Conservation (phyloP, 92 coral and sea anemone genomes). For the Pocillopora grandis region DNA sequence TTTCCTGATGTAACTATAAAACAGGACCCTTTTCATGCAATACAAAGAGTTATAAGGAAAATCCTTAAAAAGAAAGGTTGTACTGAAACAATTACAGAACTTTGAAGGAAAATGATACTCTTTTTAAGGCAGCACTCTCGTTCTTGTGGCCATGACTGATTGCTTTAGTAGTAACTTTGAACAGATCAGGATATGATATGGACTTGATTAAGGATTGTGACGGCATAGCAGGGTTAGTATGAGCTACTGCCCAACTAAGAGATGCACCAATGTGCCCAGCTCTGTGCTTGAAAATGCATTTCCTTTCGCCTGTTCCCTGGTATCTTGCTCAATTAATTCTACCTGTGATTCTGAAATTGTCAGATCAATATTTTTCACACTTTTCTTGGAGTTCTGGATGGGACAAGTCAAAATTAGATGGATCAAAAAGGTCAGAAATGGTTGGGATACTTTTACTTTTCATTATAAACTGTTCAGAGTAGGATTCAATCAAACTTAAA, state of each 20-base stretch:
- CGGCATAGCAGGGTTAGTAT: constrained; percentile 46
- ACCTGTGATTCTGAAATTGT: constrained; percentile 36
- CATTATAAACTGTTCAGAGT: constrained; percentile 8
- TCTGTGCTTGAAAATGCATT: constrained; percentile 56
- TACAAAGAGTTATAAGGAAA: constrained; percentile 59
- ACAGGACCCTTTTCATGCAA: constrained; percentile 55
- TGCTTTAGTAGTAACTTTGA: constrained; percentile 44
- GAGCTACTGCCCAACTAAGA: constrained; percentile 38
- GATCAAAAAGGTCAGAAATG: constrained; percentile 24
- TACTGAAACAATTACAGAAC: constrained; percentile 50
- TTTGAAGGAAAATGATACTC: constrained; percentile 60
- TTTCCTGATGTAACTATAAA: constrained; percentile 44
- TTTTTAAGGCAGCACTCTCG: constrained; percentile 46
- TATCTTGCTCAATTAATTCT: constrained; percentile 40
- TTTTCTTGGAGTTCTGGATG: constrained; percentile 40
- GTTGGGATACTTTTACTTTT: not conserved
- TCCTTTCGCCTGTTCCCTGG: constrained; percentile 39
- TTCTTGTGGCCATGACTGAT: constrained; percentile 57
- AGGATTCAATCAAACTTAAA: not conserved
- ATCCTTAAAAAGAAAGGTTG: constrained; percentile 67
- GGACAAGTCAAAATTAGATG: constrained; percentile 24
- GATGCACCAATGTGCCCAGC: constrained; percentile 68
- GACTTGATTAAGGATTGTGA: constrained; percentile 56
- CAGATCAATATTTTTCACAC: constrained; percentile 22
- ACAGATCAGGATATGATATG: constrained; percentile 51